Percentiles rank a stretch among this genome's conserved stretches.
Conservation (phyloP, 1,140 invertebrate genomes). For the Trypoxylus dichotomus region DNA sequence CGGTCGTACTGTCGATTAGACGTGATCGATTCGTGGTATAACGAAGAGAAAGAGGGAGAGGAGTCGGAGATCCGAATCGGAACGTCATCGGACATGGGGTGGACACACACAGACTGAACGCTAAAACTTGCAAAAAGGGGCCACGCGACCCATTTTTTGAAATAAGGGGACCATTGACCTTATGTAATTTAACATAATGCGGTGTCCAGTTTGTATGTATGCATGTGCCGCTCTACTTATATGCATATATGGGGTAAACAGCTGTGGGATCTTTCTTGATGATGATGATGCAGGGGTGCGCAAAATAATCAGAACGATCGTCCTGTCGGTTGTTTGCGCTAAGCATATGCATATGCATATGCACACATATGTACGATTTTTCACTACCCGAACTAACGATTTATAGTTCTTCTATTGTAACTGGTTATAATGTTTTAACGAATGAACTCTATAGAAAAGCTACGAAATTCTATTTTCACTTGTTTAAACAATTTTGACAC, state of each 20-base stretch:
- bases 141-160: conserved; percentile 40
- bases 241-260: conserved; percentile 34
- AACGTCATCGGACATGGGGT: conserved; percentile 33
- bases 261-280: conserved; percentile 32
- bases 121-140: conserved; percentile 41
- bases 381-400: no score
- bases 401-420: no score
- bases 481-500: no score
- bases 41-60: neutral
- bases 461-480: no score
- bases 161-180: conserved; percentile 37
- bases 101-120: conserved; percentile 30
- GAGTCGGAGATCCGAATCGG: neutral
- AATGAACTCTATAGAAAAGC: no score
- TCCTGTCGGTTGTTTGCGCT: neutral
- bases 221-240: neutral
- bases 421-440: no score
- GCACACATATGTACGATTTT: no score
- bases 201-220: conserved; percentile 33
- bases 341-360: no score
- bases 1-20: neutral
- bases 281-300: conserved; percentile 34
- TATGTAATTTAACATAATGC: conserved; percentile 39
- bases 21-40: conserved; percentile 8
- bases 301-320: conserved; percentile 30